Conservation (phyloP, 2,113 vertebrate species). For the Nansenia antarctica region DNA sequence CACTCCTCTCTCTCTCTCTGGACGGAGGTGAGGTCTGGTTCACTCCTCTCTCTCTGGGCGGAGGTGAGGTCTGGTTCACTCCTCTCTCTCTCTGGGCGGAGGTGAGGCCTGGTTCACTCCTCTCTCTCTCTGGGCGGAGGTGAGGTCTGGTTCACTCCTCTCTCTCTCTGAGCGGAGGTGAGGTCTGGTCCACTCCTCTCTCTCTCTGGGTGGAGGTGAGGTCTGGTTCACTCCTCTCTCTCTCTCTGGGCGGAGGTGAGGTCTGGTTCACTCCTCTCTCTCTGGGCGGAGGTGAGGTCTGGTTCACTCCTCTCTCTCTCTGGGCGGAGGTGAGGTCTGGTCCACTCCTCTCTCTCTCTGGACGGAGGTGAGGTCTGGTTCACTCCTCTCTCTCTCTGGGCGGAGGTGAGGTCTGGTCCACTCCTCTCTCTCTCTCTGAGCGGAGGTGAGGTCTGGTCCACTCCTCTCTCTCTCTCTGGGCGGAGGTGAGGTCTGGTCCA, state of each 20-base stretch:
- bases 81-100: slow-evolving; percentile 54
- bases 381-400: slow-evolving; percentile 48
- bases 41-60: too few relatives aligned
- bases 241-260: slow-evolving; percentile 68
- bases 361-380: slow-evolving; percentile 43
- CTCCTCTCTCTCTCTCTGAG: slow-evolving; percentile 51
- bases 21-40: slow-evolving; percentile 73
- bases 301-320: slow-evolving; percentile 55
- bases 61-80: slow-evolving; percentile 49
- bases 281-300: too few relatives aligned
- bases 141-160: slow-evolving; percentile 71
- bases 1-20: slow-evolving; percentile 49
- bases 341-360: too few relatives aligned
- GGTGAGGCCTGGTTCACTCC: slow-evolving; percentile 71
- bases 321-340: slow-evolving; percentile 72
- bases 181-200: slow-evolving; percentile 67
- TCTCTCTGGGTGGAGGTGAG: slow-evolving; percentile 68
- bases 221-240: slow-evolving; percentile 61
- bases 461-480: slow-evolving; percentile 51
- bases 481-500: slow-evolving; percentile 72
- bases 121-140: slow-evolving; percentile 57
- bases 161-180: slow-evolving; percentile 62
- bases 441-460: slow-evolving; percentile 72
- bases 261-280: too few relatives aligned
- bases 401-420: slow-evolving; percentile 48